phyloP scores from a whole-genome alignment of 2,113 vertebrate genomes.

The Caracal caracal region DNA sequence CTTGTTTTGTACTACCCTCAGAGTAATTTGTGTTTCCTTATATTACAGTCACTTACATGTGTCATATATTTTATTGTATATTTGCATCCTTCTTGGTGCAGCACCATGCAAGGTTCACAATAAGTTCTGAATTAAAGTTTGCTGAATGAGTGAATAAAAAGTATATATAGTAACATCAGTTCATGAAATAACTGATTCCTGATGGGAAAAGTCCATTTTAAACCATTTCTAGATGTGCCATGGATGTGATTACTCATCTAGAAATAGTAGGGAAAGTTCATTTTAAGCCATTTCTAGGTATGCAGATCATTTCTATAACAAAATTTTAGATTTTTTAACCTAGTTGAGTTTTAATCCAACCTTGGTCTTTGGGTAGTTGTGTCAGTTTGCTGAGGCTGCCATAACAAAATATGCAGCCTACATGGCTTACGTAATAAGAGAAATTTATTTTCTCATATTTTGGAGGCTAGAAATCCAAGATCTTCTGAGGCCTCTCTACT shows the following conservation, averaged over 20 bases:
- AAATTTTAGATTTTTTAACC: constrained; percentile 8
- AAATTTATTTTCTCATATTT: not conserved
- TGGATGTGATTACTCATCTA: not conserved
- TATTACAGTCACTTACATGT: not conserved
- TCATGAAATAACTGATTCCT: not conserved
- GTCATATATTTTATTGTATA: not conserved
- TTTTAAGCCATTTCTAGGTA: not conserved
- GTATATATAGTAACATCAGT: not conserved
- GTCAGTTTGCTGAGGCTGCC: not conserved
- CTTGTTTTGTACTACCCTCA: not conserved
- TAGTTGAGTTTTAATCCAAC: not conserved
- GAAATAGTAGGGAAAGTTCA: not conserved
- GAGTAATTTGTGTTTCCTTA: not conserved
- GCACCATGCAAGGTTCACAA: not conserved
- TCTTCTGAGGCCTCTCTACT: not conserved
- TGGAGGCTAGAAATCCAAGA: not conserved
- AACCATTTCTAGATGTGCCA: not conserved
- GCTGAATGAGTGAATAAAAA: not conserved
- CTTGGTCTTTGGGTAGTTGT: not conserved
- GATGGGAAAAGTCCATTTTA: not conserved
- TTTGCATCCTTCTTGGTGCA: not conserved
- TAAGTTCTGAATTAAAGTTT: constrained; percentile 9
- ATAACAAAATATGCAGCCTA: not conserved
- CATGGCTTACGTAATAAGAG: not conserved
- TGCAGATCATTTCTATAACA: not conserved